Evolutionary conservation across 2,113 vertebrate species (phyloP).

Genomic region (Rhinogobius similis): DNA sequence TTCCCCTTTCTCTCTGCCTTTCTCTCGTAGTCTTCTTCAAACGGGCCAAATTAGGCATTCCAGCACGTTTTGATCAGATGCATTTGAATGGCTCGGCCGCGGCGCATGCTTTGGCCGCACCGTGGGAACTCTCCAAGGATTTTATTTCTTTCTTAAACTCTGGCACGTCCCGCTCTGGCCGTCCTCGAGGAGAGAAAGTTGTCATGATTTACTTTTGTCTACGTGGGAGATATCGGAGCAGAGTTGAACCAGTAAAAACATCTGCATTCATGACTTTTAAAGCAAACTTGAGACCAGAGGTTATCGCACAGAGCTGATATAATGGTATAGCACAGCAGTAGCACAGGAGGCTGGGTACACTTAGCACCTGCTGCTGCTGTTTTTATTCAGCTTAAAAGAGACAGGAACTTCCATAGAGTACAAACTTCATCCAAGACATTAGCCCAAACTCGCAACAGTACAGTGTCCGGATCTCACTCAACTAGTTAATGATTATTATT

Average conservation of each 20-base stretch:
- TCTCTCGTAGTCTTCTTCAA: constrained; percentile 26
- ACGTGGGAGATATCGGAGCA: constrained; percentile 25
- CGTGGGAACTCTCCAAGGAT: constrained; percentile 51
- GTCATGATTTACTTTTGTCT: constrained; percentile 43
- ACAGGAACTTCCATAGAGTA: too few species aligned
- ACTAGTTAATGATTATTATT: too few species aligned
- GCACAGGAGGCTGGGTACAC: too few species aligned
- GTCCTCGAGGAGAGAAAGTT: constrained; percentile 32
- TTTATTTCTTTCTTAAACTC: constrained; percentile 32
- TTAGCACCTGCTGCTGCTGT: too few species aligned
- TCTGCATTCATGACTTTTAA: constrained; percentile 27
- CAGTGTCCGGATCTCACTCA: background rate
- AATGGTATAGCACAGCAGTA: too few species aligned
- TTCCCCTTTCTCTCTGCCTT: constrained; percentile 25
- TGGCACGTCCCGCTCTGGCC: constrained; percentile 37
- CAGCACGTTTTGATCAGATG: constrained; percentile 64
- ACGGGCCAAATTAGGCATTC: constrained; percentile 66
- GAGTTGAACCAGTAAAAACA: constrained; percentile 40
- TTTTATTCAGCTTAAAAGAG: too few species aligned
- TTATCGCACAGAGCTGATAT: constrained; percentile 30
- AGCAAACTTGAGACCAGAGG: constrained; percentile 29
- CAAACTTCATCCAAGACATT: background rate
- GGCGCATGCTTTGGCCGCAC: constrained; percentile 47
- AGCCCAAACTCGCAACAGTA: background rate
- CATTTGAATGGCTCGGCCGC: constrained; percentile 47